Percentiles rank a stretch among this genome's conserved stretches.
These are phyloP conservation scores for Aurelia sp. DNA, from an alignment of 30 jellyfish, hydroid and myxozoan genomes.

Conservation along the genomic window DNA sequence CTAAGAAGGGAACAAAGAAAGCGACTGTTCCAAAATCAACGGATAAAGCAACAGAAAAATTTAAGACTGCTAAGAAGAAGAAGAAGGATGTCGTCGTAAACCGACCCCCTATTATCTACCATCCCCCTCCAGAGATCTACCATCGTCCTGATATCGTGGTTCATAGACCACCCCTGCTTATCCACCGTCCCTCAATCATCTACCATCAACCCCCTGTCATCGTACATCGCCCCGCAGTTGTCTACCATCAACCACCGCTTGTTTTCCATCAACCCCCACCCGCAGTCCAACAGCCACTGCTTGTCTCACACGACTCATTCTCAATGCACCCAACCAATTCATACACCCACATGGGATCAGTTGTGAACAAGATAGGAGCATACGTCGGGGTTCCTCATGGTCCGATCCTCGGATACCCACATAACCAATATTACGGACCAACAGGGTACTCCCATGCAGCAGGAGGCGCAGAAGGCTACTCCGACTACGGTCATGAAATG, in stretches of 20 bases:
- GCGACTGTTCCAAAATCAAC: constrained; percentile 61
- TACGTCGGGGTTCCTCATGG: constrained; percentile 98
- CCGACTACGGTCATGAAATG: constrained; percentile 66
- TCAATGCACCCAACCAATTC: constrained; percentile 78
- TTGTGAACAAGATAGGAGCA: constrained; percentile 89
- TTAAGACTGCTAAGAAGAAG: constrained; percentile 87
- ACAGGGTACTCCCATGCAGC: constrained; percentile 94
- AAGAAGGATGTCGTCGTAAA: constrained; percentile 94
- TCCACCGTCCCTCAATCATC: constrained; percentile 92
- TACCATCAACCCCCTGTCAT: constrained; percentile 97
- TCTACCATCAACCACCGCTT: constrained; percentile 91
- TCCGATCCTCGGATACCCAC: constrained; percentile 88
- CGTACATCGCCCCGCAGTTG: constrained; percentile 95
- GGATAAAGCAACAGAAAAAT: constrained; percentile 46
- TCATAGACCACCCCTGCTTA: constrained; percentile 91
- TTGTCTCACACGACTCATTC: constrained; percentile 93
- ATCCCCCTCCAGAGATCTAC: constrained; percentile 96
- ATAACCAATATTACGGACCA: constrained; percentile 84
- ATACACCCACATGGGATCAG: constrained; percentile 93
- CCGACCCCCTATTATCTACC: constrained; percentile 97
- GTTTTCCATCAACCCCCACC: constrained; percentile 97
- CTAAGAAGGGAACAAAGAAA: constrained; percentile 37
- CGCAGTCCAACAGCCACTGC: constrained; percentile 94
- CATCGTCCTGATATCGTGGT: constrained; percentile 97
- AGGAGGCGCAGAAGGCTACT: constrained; percentile 35